Base-by-base conservation (phyloP, 1,140 invertebrate genomes). In the Cecropterus lyciades region DNA sequence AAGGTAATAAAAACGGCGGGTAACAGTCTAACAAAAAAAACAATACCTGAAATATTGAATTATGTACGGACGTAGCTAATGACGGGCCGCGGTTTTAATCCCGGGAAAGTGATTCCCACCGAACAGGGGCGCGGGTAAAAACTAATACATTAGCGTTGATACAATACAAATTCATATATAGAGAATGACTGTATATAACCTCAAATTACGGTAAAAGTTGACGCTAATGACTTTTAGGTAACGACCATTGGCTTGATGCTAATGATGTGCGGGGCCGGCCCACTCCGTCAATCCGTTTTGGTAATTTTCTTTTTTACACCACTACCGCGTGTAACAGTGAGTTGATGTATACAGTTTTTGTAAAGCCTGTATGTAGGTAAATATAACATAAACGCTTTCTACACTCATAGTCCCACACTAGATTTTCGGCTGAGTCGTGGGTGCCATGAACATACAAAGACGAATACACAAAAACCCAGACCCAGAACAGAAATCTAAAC, bases 191-290 rank as follows among this genome's bases (percentile, higher is more conserved):
- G 57, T 70, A 78, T 70, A 77, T 72, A 77, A 78, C 74, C 71
- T 82, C 82, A 87, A 85, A 82, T 84, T 86, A 84, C 80, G 72
- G 85, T 88, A 87, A 87, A 91, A 91, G 85, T 87, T 82, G 78
- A 83, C 72, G 80, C 81, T 91, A 91, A 91, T 89, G 89, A 85
- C 80, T 89, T 91, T 89, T 84, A 79, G 84, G 87, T 90, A 87
- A 87, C 87, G 82, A 88, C 84, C 85, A 91, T 91, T 89, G 87
- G 89, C 77, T 77, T 53, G 77, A 79, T 68, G 63, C 85, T 91
- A 90, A 90, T 89, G 87, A 86, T 77, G 77, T 70, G 73, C 15
- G 67, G 78, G 85, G 63, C 76, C 87, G 68, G 65, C 89, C 89
- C 84, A 87, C 89, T 90, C 79, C 71, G 79, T 72, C 82, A 78